A percentile compares a stretch with the other conserved stretches of the same genome.
phyloP scores from a whole-genome alignment of 2,888 invertebrate species.

The Dusona sp. region DNA sequence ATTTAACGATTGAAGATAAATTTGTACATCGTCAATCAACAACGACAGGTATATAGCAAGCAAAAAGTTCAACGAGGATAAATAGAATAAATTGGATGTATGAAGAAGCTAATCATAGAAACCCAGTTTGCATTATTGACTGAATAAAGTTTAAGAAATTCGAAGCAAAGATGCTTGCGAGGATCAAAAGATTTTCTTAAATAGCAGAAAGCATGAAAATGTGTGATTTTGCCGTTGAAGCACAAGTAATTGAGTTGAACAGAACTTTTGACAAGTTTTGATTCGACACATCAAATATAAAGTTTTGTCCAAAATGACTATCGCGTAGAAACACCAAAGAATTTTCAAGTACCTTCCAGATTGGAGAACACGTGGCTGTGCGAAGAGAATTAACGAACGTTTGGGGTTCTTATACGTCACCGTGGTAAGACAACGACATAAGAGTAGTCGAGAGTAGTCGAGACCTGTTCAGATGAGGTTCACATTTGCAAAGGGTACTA shows the following conservation, averaged over 20 bases:
- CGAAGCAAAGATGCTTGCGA: background rate
- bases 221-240: background rate
- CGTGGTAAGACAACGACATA: background rate
- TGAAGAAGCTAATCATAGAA: background rate
- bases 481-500: constrained; percentile 22
- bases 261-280: background rate
- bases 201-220: background rate
- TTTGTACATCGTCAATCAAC: constrained; percentile 28
- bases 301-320: background rate
- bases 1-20: constrained; percentile 29
- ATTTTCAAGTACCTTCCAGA: background rate
- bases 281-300: background rate
- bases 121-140: constrained; percentile 1
- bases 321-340: background rate
- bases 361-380: constrained; percentile 31
- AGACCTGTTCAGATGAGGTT: background rate
- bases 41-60: background rate
- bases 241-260: constrained; percentile 13
- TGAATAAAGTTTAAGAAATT: background rate
- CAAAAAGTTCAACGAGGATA: constrained; percentile 16
- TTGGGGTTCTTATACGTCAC: constrained; percentile 41
- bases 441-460: constrained; percentile 1
- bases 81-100: constrained; percentile 6
- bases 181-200: constrained; percentile 34
- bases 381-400: constrained; percentile 50